Percentiles rank a stretch among this genome's conserved stretches.
These are phyloP conservation scores for Labroides dimidiatus DNA, from an alignment of 2,797 vertebrate species.

Conservation along the genomic window DNA sequence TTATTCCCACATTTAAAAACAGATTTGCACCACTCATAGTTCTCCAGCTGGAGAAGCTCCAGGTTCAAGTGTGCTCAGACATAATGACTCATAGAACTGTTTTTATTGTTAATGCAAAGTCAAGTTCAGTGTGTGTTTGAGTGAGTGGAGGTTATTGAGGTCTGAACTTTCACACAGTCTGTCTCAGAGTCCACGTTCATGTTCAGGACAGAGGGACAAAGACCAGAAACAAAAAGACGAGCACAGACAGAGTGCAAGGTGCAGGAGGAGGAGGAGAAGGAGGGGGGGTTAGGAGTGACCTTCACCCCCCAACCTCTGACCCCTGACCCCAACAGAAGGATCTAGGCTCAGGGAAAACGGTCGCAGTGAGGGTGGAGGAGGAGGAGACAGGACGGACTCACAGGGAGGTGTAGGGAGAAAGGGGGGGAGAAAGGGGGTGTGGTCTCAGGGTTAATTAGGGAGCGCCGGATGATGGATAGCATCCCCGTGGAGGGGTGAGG, in stretches of 20 bases:
- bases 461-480: conserved; percentile 70
- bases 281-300: conserved; percentile 57
- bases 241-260: conserved; percentile 17
- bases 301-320: conserved; percentile 51
- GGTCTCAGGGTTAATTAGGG: conserved; percentile 52
- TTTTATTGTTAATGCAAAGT: conserved; percentile 1
- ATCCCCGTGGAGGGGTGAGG: conserved; percentile 50
- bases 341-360: conserved; percentile 48
- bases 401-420: conserved; percentile 16
- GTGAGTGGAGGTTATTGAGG: conserved; percentile 3
- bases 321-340: conserved; percentile 61
- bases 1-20: too few species aligned
- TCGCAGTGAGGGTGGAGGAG: conserved; percentile 34
- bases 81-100: neutral
- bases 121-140: conserved; percentile 23
- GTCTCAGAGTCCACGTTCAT: conserved; percentile 30
- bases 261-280: conserved; percentile 23
- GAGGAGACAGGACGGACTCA: conserved; percentile 27
- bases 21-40: too few species aligned
- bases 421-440: conserved; percentile 33
- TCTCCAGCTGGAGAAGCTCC: neutral
- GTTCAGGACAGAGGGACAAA: conserved; percentile 57
- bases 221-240: conserved; percentile 27
- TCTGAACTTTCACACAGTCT: conserved; percentile 35
- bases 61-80: neutral